phyloP scores from a whole-genome alignment of 2,113 vertebrate species.

The Promerops cafer region DNA sequence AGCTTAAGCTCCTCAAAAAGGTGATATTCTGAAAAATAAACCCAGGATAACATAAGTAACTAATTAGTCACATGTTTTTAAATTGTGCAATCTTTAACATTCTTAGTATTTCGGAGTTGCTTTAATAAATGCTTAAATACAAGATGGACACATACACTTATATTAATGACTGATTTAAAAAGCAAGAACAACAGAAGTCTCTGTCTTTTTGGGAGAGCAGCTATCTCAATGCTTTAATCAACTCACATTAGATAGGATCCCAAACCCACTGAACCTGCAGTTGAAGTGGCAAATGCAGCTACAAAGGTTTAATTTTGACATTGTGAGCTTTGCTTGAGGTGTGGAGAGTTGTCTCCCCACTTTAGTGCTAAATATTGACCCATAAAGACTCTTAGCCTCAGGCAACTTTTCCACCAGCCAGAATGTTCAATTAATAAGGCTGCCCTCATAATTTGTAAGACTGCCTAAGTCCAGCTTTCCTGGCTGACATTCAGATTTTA shows the following conservation, averaged over 20 bases:
- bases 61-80: neutral
- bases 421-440: constrained; percentile 22
- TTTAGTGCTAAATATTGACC: neutral
- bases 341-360: neutral
- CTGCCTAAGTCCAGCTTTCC: neutral
- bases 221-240: neutral
- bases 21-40: neutral
- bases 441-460: constrained; percentile 21
- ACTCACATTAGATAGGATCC: neutral
- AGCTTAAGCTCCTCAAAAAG: neutral
- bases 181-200: neutral
- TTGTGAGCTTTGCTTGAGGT: neutral
- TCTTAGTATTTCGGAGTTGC: neutral
- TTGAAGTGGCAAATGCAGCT: neutral
- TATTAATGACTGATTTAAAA: neutral
- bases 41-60: neutral
- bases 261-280: neutral
- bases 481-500: constrained; percentile 32
- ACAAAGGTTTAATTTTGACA: neutral
- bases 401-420: neutral
- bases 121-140: neutral
- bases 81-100: neutral
- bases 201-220: neutral
- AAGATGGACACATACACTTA: neutral
- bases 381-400: neutral